Evolutionary conservation across 1,140 invertebrate species (phyloP).

Genomic region (Oncopodura yosiiana): DNA sequence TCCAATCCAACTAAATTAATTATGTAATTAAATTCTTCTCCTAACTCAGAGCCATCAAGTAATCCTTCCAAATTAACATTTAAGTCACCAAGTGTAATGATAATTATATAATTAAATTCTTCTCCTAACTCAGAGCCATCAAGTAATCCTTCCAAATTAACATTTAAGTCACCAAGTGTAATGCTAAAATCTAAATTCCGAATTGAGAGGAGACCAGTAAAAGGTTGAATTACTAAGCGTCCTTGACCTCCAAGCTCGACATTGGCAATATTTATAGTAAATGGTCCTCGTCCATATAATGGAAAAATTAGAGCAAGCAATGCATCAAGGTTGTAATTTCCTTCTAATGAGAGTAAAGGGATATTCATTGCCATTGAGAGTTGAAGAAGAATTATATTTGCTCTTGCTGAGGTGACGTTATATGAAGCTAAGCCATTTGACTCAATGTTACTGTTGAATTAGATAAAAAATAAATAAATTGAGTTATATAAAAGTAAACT

Average conservation of each 20-base stretch:
- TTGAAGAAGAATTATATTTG: conserved; percentile 3
- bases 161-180: background rate
- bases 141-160: conserved; percentile 14
- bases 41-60: conserved; percentile 14
- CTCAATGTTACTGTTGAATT: background rate
- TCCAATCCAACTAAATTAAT: conserved; percentile 3
- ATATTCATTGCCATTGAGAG: no score
- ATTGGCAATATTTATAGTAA: background rate
- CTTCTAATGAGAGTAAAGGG: no score
- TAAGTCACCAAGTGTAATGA: background rate
- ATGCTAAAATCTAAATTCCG: background rate
- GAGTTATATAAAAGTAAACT: background rate
- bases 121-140: conserved; percentile 17
- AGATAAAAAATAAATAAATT: background rate
- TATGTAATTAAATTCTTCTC: conserved; percentile 13
- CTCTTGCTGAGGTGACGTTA: background rate
- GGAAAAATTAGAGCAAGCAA: conserved; percentile 9
- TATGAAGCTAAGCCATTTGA: background rate
- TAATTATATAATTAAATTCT: conserved; percentile 12
- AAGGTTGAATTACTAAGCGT: background rate
- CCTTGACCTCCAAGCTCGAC: background rate
- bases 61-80: conserved; percentile 11
- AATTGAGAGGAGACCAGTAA: conserved; percentile 3
- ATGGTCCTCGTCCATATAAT: conserved; percentile 11
- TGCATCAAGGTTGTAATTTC: conserved; percentile 15